phyloP scores from a whole-genome alignment of 2,113 vertebrate genomes.

The Conger conger region DNA sequence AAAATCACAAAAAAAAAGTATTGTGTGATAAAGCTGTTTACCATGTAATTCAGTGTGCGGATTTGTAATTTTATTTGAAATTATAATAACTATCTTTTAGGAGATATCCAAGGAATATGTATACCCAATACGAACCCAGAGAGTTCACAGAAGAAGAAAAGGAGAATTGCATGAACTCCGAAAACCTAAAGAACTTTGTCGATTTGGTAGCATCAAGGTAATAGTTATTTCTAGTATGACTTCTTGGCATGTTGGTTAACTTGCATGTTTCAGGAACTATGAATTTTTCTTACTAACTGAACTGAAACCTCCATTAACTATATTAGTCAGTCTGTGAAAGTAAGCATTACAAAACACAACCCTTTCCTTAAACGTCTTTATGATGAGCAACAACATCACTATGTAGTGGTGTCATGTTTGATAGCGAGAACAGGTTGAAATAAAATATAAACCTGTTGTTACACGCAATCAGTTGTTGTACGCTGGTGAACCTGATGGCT shows the following conservation, averaged over 20 bases:
- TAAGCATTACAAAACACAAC: background rate
- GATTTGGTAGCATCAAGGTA: conserved; percentile 70
- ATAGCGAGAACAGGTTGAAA: background rate
- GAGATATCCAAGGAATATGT: conserved; percentile 74
- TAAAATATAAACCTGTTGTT: too few relatives aligned
- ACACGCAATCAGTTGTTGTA: too few relatives aligned
- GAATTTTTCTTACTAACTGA: background rate
- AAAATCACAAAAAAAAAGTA: background rate
- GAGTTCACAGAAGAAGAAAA: conserved; percentile 72
- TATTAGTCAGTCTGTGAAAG: background rate
- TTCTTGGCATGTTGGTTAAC: background rate
- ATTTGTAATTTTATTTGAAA: background rate
- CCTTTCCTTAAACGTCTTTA: background rate
- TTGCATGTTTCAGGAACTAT: background rate
- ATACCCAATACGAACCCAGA: conserved; percentile 74
- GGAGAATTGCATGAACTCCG: conserved; percentile 59
- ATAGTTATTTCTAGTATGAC: conserved; percentile 25
- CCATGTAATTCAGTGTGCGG: background rate
- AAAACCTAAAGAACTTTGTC: conserved; percentile 71
- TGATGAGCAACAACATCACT: background rate
- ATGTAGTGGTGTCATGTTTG: background rate
- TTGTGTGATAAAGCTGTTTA: background rate
- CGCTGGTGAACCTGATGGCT: too few relatives aligned
- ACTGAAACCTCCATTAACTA: background rate
- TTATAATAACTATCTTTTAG: conserved; percentile 56